Base-by-base conservation (phyloP, 2,797 vertebrate genomes). In the Microctenopoma lineatum region DNA sequence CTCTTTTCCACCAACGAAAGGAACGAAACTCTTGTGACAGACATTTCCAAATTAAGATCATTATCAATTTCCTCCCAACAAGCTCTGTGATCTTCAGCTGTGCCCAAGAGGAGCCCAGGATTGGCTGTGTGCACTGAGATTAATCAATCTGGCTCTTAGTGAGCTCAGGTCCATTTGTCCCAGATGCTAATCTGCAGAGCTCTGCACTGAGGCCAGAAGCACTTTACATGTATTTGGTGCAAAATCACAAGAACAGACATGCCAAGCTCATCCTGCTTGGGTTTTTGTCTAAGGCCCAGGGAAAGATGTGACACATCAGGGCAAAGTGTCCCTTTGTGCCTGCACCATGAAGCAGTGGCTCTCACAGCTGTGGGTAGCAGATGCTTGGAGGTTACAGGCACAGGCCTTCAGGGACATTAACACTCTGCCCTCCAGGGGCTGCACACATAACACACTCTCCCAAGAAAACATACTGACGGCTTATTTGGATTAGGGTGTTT, bases 331-430 rank as follows among this genome's bases (percentile, higher is more conserved):
- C 87, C 87, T 88, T 83, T 85, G 83, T 73, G 69, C 81, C 81
- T 86, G 79, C 75, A 59, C 81, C 71, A 78, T 55, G 71, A 80
- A 83, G 81, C 80, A 51, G 71, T 66, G 70, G 58, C 81, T 84
- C 71, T 71, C 91, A 90, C 91, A 93, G 92, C 92, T 93, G 92
- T 90, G 87, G 87, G 76, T 74, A 90, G 87, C 93, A 93, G 92
- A 92, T 93, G 92, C 87, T 92, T 79, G 4, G 76, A 83, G 91
- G 87, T 90, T 88, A 83, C 79, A 80, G 78, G 78, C 86, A 66
- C 79, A 85, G 77, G 85, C 79, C 91, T 86, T 80, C 50, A 56
- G 86, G 91, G 89, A 90, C 84, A 66, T 75, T 70, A 59, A 42
- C 74, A 59, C 75, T 88, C 84, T 87, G 86, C 87, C 89, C 89